Evolutionary conservation across 2,113 vertebrate genomes (phyloP).

Genomic region (Phalacrocorax brasilianus): DNA sequence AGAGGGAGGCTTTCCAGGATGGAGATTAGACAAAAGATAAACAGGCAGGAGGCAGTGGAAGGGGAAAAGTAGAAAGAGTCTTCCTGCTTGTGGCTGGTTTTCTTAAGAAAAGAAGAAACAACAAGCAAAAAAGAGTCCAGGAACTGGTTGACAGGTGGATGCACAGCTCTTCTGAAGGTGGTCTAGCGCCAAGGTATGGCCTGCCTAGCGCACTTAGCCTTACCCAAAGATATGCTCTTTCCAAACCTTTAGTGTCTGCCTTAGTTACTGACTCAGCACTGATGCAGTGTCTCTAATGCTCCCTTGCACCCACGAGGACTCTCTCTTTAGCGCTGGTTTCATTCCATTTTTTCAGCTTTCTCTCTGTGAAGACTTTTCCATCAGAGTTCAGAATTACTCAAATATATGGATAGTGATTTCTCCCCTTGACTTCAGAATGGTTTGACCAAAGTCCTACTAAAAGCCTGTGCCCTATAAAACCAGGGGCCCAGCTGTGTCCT

Average conservation of each 20-base stretch:
- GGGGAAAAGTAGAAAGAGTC: not conserved
- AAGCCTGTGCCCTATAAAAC: not conserved
- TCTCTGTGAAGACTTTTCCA: not conserved
- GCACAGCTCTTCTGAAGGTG: not conserved
- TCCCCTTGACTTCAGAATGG: not conserved
- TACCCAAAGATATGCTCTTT: not conserved
- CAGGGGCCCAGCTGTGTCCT: not conserved
- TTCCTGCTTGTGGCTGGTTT: not conserved
- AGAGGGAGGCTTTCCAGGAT: not conserved
- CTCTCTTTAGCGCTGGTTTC: not conserved
- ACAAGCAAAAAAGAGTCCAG: not conserved
- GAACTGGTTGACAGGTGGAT: not conserved
- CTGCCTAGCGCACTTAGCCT: not conserved
- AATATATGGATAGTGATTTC: not conserved
- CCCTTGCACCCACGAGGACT: not conserved
- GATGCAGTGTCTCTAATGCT: not conserved
- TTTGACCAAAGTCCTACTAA: not conserved
- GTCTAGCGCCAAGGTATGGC: not conserved
- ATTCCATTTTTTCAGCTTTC: not conserved
- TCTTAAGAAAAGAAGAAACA: not conserved
- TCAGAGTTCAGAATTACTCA: not conserved
- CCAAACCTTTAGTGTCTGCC: not conserved
- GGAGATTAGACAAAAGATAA: not conserved
- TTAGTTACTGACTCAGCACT: not conserved
- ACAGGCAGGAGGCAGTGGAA: not conserved